A percentile compares a stretch with the other conserved stretches of the same genome.
phyloP scores from a whole-genome alignment of 2,888 invertebrate species.

The Caenorhabditis auriculariae region DNA sequence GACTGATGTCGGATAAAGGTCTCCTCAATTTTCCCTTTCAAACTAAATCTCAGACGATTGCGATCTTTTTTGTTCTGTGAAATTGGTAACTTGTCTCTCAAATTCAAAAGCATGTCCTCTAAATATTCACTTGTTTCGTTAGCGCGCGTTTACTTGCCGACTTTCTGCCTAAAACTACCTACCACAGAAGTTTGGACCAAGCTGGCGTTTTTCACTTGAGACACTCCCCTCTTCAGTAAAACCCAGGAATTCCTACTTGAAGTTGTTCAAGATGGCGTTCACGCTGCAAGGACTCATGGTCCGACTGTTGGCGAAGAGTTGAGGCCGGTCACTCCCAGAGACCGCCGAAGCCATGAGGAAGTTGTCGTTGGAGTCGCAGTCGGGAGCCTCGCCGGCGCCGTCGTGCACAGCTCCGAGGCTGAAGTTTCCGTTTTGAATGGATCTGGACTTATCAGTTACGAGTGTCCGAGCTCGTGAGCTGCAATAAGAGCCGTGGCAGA shows the following conservation, averaged over 20 bases:
- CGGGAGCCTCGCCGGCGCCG: conserved; percentile 37
- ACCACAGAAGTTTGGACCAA: too few relatives aligned
- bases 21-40: too few relatives aligned
- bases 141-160: too few relatives aligned
- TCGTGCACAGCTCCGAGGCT: conserved; percentile 60
- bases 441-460: conserved; percentile 19
- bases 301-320: conserved; percentile 30
- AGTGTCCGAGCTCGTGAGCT: conserved; percentile 61
- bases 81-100: too few relatives aligned
- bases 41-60: too few relatives aligned
- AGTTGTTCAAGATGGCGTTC: conserved; percentile 26
- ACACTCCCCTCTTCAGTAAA: too few relatives aligned
- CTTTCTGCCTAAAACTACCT: too few relatives aligned
- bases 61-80: too few relatives aligned
- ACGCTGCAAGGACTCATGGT: conserved; percentile 30
- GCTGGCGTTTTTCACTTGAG: too few relatives aligned
- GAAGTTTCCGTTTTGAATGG: conserved; percentile 4
- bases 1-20: too few relatives aligned
- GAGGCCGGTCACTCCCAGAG: conserved; percentile 1
- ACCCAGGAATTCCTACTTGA: conserved; percentile 7
- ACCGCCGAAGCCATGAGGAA: conserved; percentile 47
- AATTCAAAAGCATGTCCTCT: too few relatives aligned
- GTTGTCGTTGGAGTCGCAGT: conserved; percentile 46
- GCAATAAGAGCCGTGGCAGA: conserved; percentile 59
- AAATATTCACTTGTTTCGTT: too few relatives aligned